Percentiles rank a stretch among this genome's conserved stretches.
Evolutionary conservation across 2,797 vertebrate species (phyloP).

Genomic region (Apogon talboti): DNA sequence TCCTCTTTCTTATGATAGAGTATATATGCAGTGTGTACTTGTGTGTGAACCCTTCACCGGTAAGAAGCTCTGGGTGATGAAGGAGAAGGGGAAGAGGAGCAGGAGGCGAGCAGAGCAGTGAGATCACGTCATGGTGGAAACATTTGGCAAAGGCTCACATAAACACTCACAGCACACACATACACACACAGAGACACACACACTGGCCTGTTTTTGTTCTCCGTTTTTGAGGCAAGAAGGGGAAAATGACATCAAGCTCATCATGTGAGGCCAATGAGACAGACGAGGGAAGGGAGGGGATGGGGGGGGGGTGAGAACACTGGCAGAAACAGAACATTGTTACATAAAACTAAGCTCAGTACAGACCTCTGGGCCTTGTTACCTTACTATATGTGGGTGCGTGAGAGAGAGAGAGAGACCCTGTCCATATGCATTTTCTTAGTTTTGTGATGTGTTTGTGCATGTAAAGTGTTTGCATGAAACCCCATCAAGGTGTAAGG

Average conservation of each 20-base stretch:
- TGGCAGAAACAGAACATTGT: conserved; percentile 70
- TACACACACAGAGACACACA: conserved; percentile 40
- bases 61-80: conserved; percentile 59
- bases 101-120: conserved; percentile 65
- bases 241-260: conserved; percentile 85
- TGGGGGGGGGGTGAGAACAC: conserved; percentile 55
- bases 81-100: conserved; percentile 66
- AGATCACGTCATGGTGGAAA: conserved; percentile 85
- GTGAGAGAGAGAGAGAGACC: conserved; percentile 12
- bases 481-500: conserved; percentile 38
- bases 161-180: conserved; percentile 54
- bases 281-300: conserved; percentile 34
- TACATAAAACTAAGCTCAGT: conserved; percentile 72
- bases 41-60: conserved; percentile 27
- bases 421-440: conserved; percentile 19
- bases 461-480: conserved; percentile 22
- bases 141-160: conserved; percentile 79
- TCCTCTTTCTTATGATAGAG: conserved; percentile 19
- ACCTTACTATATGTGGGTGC: conserved; percentile 37
- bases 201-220: conserved; percentile 79
- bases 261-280: conserved; percentile 84
- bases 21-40: conserved; percentile 13
- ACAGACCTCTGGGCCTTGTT: conserved; percentile 52
- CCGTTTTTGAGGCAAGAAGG: conserved; percentile 71
- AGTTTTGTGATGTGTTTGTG: neutral